Evolutionary conservation across 1,140 invertebrate genomes (phyloP), one percentile per base, ranked within the genome.

Genomic region (Anastatus disparis): DNA sequence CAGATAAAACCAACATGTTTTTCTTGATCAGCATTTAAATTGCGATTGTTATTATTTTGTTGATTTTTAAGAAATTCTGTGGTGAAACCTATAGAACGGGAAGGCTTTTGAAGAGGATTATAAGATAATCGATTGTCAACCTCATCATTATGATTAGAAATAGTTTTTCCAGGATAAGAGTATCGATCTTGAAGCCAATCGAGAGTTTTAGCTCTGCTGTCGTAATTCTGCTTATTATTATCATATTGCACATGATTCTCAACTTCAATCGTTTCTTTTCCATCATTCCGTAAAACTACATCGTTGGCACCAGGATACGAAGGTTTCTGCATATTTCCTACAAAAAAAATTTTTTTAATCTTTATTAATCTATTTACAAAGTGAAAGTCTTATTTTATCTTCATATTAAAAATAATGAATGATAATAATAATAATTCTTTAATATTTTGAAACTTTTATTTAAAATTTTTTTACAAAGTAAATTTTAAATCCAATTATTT

Each of bases 131-230:
- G 58, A 50, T 7, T 24, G 24, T 20, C 3, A 27, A 52, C 27
- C 64, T 75, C 26, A n/a, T n/a, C n/a, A n/a, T n/a, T n/a, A 53
- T 58, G 9, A 10, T 3, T 26, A 61, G 27, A 22, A 10, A 6
- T n/a, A 17, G 42, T 1, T 35, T 73, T 46, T 52, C 12, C 42
- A 3, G 59, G 76, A 50, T 81, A 81, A 4, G 76, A 77, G 53
- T 80, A 82, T 15, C 77, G 59, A 29, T 83, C 80, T 46, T 81
- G 73, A 20, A 83, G 70, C 81, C 81, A 83, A 26, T 79, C 76
- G 2, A 77, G 31, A 17, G 79, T 76, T 73, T 81, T 83, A 10
- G 46, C 24, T 38, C 76, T 81, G 12, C 65, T 71, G 13, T 79
- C 78, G 0, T 76, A 1, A 12, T 42, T 10, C 24, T 59, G 42